phyloP scores from a whole-genome alignment of 2,888 invertebrate genomes.

The Sesamia inferens region DNA sequence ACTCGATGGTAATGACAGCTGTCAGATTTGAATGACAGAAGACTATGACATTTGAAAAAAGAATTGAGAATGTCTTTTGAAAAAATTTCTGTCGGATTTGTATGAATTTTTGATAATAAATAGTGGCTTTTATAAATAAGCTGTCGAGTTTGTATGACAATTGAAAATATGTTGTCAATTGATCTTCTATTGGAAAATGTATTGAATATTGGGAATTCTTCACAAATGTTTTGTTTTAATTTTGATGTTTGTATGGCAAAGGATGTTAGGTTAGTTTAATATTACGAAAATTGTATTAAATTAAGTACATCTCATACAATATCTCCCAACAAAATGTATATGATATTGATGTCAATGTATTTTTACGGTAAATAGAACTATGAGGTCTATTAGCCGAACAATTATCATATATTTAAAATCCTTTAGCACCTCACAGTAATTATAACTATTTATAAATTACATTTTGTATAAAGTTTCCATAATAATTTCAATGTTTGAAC shows the following conservation, averaged over 20 bases:
- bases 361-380: constrained; percentile 48
- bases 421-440: constrained; percentile 12
- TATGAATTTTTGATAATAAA: constrained; percentile 22
- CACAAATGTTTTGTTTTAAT: neutral
- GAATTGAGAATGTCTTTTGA: constrained; percentile 3
- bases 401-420: constrained; percentile 8
- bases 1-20: constrained; percentile 17
- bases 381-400: constrained; percentile 44
- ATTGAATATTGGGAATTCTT: constrained; percentile 27
- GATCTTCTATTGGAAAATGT: constrained; percentile 19
- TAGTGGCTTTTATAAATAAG: constrained; percentile 19
- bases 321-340: constrained; percentile 29
- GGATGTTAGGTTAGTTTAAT: constrained; percentile 36
- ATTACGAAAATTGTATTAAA: constrained; percentile 34
- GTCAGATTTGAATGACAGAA: constrained; percentile 29
- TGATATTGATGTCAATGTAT: constrained; percentile 46
- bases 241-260: constrained; percentile 28
- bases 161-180: constrained; percentile 31
- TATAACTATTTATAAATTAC: constrained; percentile 32
- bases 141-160: constrained; percentile 20
- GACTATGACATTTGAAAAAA: constrained; percentile 20
- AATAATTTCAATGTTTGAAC: constrained; percentile 18
- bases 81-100: constrained; percentile 11
- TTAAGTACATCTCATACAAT: constrained; percentile 36
- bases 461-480: constrained; percentile 49